Evolutionary conservation across 2,888 invertebrate species (phyloP), one percentile per base, ranked within the genome.

Genomic region (Barypeithes pellucidus): DNA sequence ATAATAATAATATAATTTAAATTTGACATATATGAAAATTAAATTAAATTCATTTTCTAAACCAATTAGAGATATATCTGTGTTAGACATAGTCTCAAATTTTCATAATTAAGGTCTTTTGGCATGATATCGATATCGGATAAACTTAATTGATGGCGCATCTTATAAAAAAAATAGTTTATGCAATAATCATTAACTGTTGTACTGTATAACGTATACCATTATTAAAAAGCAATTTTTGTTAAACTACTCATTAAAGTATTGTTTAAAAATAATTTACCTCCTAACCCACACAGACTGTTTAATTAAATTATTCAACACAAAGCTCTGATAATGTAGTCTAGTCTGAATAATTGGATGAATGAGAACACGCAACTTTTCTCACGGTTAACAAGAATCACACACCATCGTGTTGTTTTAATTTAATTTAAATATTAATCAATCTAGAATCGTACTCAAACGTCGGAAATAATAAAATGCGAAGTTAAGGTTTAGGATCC

Each of bases 271-370:
- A 18, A 33, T 57, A 57, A 60, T 41, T 39, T 16, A 61, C 61
- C 43, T 61, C 18, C 43, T 61, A 43, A 61, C 43, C 43, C 41
- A 43, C 41, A 45, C 43, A 45, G n/a, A 45, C 7, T 33, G 36
- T 33, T 36, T 36, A 33, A 57, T 57, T 57, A 33, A 33, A 18
- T 18, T 18, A 33, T 33, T 4, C 11, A 57, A 18, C 33, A 18
- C 33, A 57, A 57, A 57, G 33, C 33, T 62, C 67, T 22, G 36
- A 36, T 73, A 39, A 73, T 63, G 67, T 63, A 67, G 63, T 73
- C 72, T 67, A 67, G 67, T 47, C 67, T 67, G 63, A 67, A 73
- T 67, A 68, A 62, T 61, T 72, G 57, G 65, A 69, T 73, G 69
- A 69, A 43, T 72, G 75, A 69, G 72, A 72, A 72, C 72, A 59